Conservation (phyloP, 2,113 vertebrate genomes). For the Xyrauchen texanus region DNA sequence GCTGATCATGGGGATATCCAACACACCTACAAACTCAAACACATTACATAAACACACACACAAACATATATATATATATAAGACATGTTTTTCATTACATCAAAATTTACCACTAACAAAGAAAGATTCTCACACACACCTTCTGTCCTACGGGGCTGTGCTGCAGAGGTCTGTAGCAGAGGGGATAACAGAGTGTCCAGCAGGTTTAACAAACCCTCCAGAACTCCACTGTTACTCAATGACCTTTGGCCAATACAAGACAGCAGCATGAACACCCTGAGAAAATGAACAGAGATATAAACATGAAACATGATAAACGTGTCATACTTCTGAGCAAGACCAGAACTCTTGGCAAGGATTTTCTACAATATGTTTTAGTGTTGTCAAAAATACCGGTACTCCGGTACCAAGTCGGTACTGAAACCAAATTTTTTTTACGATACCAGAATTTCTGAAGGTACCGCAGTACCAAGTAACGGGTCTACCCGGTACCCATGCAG, state of each 20-base stretch:
- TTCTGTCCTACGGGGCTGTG: slow-evolving; percentile 83
- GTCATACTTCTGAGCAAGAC: too few relatives aligned
- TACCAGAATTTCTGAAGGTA: too few relatives aligned
- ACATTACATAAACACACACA: too few relatives aligned
- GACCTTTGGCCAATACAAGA: slow-evolving; percentile 98
- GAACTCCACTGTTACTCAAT: slow-evolving; percentile 94
- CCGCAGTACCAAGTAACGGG: too few relatives aligned
- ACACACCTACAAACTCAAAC: slow-evolving; percentile 76
- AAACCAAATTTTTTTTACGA: too few relatives aligned
- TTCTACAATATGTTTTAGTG: too few relatives aligned
- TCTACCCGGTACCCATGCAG: too few relatives aligned
- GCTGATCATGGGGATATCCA: slow-evolving; percentile 98
- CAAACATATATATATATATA: too few relatives aligned
- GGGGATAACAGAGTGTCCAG: slow-evolving; percentile 91
- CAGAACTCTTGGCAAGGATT: too few relatives aligned
- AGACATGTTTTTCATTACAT: too few relatives aligned
- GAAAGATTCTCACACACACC: slow-evolving; percentile 71
- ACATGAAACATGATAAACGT: background rate
- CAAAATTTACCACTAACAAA: background rate
- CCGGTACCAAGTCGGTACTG: too few relatives aligned
- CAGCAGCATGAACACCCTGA: slow-evolving; percentile 96
- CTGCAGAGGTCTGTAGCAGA: slow-evolving; percentile 84
- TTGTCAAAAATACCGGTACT: too few relatives aligned
- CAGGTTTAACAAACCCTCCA: slow-evolving; percentile 95
- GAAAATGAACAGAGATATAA: background rate